Evolutionary conservation across 2,888 invertebrate species (phyloP), one percentile per base, ranked within the genome.

Genomic region (Calliopum simillimum): DNA sequence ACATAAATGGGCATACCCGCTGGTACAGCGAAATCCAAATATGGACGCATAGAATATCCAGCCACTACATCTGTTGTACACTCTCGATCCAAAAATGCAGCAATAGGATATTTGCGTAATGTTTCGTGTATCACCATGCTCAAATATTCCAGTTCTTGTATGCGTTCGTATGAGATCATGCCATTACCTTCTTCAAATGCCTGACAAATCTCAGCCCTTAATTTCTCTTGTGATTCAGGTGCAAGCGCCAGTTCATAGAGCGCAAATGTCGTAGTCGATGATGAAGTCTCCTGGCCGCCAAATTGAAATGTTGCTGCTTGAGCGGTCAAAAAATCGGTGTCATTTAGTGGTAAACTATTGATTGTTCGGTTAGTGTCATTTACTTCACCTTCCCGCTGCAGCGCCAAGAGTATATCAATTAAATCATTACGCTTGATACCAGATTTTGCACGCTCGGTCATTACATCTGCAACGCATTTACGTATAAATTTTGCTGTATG

Each of bases 81-180:
- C 64, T 79, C 72, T 6, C 86, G 79, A 64, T 83, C 86, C n/a
- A 85, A 71, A 62, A 84, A 82, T 1, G 85, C 83, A 4, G 85
- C 59, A 3, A 82, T 79, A 14, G 85, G 85, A 74, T 85, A 85
- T 59, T 84, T 46, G 3, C 86, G 79, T 21, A 85, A 58, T 4
- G 79, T 79, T 73, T 85, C 85, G 70, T 82, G 78, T 5, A 83
- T 68, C 3, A 87, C 87, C 84, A 84, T 86, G 65, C 84, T 80
- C 21, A 88, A 76, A 74, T 87, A 87, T 58, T 80, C 76, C 83
- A 88, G 78, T n/a, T 85, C 81, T 33, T 81, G 75, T 12, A 88
- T 75, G n/a, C 78, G 78, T 46, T 88, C 86, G 70, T 87, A 87
- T 1, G 82, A 82, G 14, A 87, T 25, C 51, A 79, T 79, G 0